Base-by-base conservation (phyloP, 35 echinoderm and acorn worm genomes). In the Apostichopus californicus region DNA sequence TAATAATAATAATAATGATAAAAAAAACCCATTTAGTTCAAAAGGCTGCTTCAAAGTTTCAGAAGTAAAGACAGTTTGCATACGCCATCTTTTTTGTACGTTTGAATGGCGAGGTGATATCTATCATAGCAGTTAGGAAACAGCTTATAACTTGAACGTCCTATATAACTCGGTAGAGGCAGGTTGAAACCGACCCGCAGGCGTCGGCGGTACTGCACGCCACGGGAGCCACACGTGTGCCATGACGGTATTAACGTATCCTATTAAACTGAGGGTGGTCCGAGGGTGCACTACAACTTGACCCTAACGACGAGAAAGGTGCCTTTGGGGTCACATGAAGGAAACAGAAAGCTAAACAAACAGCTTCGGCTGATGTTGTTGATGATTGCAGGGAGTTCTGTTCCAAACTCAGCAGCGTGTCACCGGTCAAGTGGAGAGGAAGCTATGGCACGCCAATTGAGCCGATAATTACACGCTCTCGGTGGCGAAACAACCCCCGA, bases 321-420 rank as follows among this genome's bases (percentile, higher is more conserved):
- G 81, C 81, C 58, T 85, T 59, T 52, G 55, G 81, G 81, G 81
- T 85, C 81, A 85, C 34, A 85, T n/a, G 18, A 59, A 85, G 81
- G 81, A 59, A 85, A 85, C 10, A 60, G 55, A 85, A 85, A 56
- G 81, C 54, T 85, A 85, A 85, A 85, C 81, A 85, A 85, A 85
- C 81, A 85, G 28, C 7, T 85, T 75, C 81, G 13, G 17, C 55
- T 59, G 7, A 18, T 85, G 54, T 58, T 14, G 57, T 85, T 20
- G 57, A 85, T 5, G 6, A 85, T 21, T 25, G 12, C 81, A 58
- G 54, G 81, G 20, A 46, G 64, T 11, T 18, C 64, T 6, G 12
- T 75, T 75, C 3, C 7, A 75, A 85, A 85, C 81, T 59, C 55
- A 85, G 20, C 81, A 22, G 57, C 3, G 20, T 75, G 34, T 46